phyloP scores from a whole-genome alignment of 2,113 vertebrate genomes.

The Dasypus novemcinctus region DNA sequence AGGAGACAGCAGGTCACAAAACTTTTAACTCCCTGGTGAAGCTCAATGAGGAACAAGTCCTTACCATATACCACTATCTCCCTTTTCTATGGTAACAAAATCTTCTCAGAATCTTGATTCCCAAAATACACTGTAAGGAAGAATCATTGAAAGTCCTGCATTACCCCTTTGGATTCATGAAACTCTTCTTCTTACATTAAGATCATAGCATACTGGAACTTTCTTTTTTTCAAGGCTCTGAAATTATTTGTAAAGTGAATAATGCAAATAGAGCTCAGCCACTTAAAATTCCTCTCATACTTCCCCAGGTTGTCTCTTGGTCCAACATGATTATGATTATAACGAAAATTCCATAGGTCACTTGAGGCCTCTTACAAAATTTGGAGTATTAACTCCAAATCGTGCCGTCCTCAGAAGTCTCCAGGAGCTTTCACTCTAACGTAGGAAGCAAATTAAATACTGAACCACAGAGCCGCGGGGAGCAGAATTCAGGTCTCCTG shows the following conservation, averaged over 20 bases:
- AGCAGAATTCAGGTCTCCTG: neutral
- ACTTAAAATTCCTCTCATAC: conserved; percentile 71
- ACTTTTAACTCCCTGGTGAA: neutral
- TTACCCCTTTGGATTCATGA: neutral
- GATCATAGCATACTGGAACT: neutral
- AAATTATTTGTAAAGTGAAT: conserved; percentile 57
- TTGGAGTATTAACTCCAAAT: too few relatives aligned
- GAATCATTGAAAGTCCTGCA: neutral
- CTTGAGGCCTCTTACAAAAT: neutral
- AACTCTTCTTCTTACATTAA: neutral
- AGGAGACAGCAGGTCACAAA: neutral
- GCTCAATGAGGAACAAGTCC: neutral
- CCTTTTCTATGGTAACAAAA: neutral
- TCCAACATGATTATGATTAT: conserved; percentile 42
- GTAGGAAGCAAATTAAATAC: neutral
- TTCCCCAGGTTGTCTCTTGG: conserved; percentile 46
- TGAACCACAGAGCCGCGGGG: neutral
- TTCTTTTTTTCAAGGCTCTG: neutral
- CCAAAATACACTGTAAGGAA: neutral
- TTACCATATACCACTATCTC: neutral
- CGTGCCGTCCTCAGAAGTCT: neutral
- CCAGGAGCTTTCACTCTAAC: neutral
- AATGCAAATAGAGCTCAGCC: conserved; percentile 46
- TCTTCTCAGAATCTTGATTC: neutral
- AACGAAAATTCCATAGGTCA: conserved; percentile 58